These are phyloP conservation scores for Philypnodon macrostomus DNA, from an alignment of 2,797 vertebrate species.

Conservation along the genomic window DNA sequence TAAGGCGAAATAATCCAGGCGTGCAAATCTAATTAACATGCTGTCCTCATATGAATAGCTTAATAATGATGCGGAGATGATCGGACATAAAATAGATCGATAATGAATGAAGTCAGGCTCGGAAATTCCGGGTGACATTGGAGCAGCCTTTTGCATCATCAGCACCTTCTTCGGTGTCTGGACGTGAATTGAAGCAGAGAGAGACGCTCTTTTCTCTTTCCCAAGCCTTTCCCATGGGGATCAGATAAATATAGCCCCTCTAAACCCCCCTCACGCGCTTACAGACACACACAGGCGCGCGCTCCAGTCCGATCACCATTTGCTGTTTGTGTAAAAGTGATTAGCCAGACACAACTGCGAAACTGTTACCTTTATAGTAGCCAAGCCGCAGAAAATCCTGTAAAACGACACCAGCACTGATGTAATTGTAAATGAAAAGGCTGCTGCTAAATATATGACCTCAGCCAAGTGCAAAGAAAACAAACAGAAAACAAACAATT, in stretches of 20 bases:
- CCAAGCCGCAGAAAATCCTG: slow-evolving; percentile 71
- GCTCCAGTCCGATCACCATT: slow-evolving; percentile 69
- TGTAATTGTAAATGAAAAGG: slow-evolving; percentile 39
- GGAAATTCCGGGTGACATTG: slow-evolving; percentile 82
- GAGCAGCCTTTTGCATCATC: slow-evolving; percentile 78
- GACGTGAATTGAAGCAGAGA: slow-evolving; percentile 74
- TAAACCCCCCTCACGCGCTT: slow-evolving; percentile 59
- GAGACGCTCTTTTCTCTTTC: slow-evolving; percentile 85
- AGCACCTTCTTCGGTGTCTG: slow-evolving; percentile 86
- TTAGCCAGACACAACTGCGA: slow-evolving; percentile 95
- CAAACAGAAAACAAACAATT: slow-evolving; percentile 8
- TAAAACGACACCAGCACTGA: slow-evolving; percentile 57
- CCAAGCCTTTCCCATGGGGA: slow-evolving; percentile 95
- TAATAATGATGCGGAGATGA: slow-evolving; percentile 7
- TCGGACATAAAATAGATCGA: slow-evolving; percentile 7
- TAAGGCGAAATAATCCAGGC: background rate
- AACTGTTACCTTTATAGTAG: slow-evolving; percentile 82
- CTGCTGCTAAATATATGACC: slow-evolving; percentile 34
- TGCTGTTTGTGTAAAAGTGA: slow-evolving; percentile 94
- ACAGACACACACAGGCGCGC: slow-evolving; percentile 9
- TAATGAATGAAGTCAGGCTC: slow-evolving; percentile 69
- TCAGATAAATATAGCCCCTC: slow-evolving; percentile 90
- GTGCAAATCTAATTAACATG: background rate
- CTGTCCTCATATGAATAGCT: background rate
- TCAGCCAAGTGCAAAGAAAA: slow-evolving; percentile 22